Percentiles rank a stretch among this genome's conserved stretches.
These are phyloP conservation scores for Frankliniella fusca DNA, from an alignment of 2,888 invertebrate genomes.

Conservation along the genomic window DNA sequence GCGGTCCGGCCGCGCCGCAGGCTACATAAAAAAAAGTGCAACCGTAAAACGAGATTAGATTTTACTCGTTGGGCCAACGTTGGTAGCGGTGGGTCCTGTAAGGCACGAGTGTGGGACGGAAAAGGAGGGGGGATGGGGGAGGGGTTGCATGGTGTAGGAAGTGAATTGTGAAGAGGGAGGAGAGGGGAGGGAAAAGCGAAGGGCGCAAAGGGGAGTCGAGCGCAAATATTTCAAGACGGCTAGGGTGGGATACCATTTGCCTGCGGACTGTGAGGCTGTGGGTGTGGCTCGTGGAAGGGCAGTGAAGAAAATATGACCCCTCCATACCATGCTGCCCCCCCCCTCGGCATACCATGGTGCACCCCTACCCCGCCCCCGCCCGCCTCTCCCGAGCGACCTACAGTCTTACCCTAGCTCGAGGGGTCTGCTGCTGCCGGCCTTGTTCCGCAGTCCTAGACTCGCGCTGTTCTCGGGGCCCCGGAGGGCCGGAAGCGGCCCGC, in stretches of 20 bases:
- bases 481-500: too few species aligned
- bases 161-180: not conserved
- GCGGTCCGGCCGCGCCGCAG: not conserved
- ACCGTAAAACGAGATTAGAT: conserved; percentile 21
- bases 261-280: not conserved
- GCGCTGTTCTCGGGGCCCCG: too few species aligned
- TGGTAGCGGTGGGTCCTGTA: not conserved
- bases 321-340: not conserved
- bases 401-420: too few species aligned
- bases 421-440: too few species aligned
- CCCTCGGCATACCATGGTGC: not conserved
- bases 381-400: too few species aligned
- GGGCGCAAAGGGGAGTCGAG: not conserved
- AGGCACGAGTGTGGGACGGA: not conserved
- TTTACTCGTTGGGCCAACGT: not conserved
- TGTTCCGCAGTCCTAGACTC: too few species aligned
- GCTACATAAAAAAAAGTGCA: conserved; percentile 21
- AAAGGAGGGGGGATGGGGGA: not conserved
- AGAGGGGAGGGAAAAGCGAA: not conserved
- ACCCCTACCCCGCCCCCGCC: not conserved
- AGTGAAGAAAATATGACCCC: conserved; percentile 1
- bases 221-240: conserved; percentile 11
- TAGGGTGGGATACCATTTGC: not conserved
- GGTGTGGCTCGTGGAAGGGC: not conserved
- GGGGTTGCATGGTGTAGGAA: not conserved